Base-by-base conservation (phyloP, 2,797 vertebrate species). In the Gymnoscopelus microlampas region DNA sequence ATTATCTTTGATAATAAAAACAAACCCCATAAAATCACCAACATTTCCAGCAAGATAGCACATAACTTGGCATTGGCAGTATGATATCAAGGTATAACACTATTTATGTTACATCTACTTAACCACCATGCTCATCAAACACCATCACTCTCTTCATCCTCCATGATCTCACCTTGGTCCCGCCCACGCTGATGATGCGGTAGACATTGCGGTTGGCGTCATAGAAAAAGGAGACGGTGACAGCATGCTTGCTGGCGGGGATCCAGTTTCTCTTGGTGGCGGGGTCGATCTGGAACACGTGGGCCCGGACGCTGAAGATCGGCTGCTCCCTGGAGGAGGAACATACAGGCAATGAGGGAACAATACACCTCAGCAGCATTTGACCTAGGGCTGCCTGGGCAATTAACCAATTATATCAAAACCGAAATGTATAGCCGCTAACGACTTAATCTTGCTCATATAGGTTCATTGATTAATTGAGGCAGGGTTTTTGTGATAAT, bases 241-340 rank as follows among this genome's bases (percentile, higher is more conserved):
- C 92, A 0, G 97, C 97, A 53, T 98, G 97, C 39, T 99, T 98
- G 92, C 97, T 97, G 63, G 96, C 96, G 0, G 97, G 97, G 84
- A 99, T 96, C 97, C 97, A 99, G 93, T 97, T 98, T 66, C 97
- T 90, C 71, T 99, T 98, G 83, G 97, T 98, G 75, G 93, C 81
- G 0, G 97, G 97, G 84, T 98, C 97, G 0, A 98, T 99, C 91
- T 99, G 97, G 93, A 99, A 99, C 47, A 99, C 97, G 23, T 99
- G 97, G 1, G 97, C 97, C 82, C 97, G 90, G 23, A 96, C 93
- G 86, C 96, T 98, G 94, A 98, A 98, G 87, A 98, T 96, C 0
- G 97, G 97, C 91, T 98, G 97, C 91, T 98, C 97, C 95, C 97
- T 99, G 72, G 2, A 66, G 60, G 39, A 65, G 9, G 14, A 74